These are phyloP conservation scores for Dicrurus megarhynchus DNA, from an alignment of 2,113 vertebrate genomes.

Conservation along the genomic window DNA sequence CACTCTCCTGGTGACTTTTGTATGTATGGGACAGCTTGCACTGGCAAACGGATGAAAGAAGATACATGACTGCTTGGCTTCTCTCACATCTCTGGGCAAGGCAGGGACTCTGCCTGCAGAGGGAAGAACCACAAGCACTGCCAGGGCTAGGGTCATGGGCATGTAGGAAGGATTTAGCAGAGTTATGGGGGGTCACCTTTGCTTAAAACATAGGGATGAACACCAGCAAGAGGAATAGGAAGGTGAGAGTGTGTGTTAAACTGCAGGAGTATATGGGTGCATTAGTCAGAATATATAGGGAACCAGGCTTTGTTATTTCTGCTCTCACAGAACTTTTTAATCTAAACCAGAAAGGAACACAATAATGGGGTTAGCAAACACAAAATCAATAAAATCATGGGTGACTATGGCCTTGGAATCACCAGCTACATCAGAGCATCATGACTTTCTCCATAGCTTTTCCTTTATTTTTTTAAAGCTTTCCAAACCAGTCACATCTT, in stretches of 20 bases:
- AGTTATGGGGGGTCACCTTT: neutral
- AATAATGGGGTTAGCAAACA: slow-evolving; percentile 14
- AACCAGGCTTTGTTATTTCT: neutral
- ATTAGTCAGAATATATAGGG: neutral
- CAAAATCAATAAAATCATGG: slow-evolving; percentile 13
- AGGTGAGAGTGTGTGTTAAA: neutral
- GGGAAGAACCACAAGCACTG: neutral
- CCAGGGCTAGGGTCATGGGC: no score
- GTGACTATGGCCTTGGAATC: slow-evolving; percentile 3
- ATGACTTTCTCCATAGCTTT: slow-evolving; percentile 22
- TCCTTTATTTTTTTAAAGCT: neutral
- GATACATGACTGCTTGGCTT: neutral
- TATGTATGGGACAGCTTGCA: neutral
- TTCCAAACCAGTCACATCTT: neutral
- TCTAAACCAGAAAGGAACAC: slow-evolving; percentile 2
- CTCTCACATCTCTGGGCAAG: neutral
- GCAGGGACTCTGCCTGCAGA: neutral
- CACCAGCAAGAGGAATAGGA: neutral
- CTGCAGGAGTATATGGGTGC: neutral
- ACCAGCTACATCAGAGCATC: neutral
- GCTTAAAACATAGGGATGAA: neutral
- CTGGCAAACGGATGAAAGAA: neutral
- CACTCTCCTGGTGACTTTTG: neutral
- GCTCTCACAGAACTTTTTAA: neutral
- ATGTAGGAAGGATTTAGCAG: neutral